These are phyloP conservation scores for Nephrotoma appendiculata DNA, from an alignment of 2,888 invertebrate genomes.

Conservation along the genomic window DNA sequence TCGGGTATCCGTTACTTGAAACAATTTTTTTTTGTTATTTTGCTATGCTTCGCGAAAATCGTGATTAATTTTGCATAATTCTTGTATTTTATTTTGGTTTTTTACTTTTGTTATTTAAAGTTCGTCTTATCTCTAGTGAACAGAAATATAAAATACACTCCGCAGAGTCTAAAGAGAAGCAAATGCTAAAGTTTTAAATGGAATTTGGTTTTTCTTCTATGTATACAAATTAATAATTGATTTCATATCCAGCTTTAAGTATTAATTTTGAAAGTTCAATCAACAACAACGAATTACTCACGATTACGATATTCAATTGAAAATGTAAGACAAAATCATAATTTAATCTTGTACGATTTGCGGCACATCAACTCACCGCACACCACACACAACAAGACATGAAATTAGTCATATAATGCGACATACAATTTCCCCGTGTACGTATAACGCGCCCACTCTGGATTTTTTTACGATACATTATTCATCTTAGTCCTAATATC, in stretches of 20 bases:
- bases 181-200: background rate
- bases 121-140: background rate
- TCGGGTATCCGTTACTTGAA: background rate
- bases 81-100: background rate
- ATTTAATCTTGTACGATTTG: too few relatives aligned
- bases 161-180: background rate
- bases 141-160: background rate
- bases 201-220: background rate
- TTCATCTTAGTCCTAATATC: background rate
- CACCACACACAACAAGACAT: background rate
- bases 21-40: background rate
- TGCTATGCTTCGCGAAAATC: background rate
- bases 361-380: background rate
- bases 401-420: background rate
- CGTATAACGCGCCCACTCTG: background rate
- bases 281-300: background rate
- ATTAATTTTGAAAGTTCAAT: background rate
- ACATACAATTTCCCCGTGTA: background rate
- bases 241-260: background rate
- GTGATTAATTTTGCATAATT: background rate
- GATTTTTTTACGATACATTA: background rate
- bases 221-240: background rate
- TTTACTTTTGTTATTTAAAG: background rate
- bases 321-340: background rate
- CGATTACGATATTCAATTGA: background rate